Conservation (phyloP, 2,113 vertebrate genomes). For the Proteles cristata region DNA sequence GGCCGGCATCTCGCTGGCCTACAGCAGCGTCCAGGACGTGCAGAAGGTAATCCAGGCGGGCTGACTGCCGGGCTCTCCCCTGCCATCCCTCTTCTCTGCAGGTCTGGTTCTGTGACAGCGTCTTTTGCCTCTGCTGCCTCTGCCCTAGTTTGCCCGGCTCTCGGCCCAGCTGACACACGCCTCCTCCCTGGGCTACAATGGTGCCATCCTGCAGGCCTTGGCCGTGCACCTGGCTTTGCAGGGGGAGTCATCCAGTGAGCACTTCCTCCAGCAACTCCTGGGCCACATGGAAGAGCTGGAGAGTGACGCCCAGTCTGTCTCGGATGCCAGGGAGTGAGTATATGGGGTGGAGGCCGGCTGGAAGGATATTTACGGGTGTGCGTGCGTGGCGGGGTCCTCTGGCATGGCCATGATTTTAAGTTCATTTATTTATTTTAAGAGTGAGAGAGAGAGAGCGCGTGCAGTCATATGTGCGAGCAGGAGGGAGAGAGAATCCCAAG, state of each 20-base stretch:
- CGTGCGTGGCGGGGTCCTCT: no score
- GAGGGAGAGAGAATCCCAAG: no score
- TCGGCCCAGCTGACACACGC: constrained; percentile 96
- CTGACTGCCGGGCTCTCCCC: rapidly evolving
- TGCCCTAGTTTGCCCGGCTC: constrained; percentile 90
- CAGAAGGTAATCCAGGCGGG: constrained; percentile 86
- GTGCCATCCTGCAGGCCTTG: constrained; percentile 95
- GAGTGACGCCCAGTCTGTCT: constrained; percentile 89
- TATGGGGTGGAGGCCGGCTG: not conserved
- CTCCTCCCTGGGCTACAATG: constrained; percentile 97
- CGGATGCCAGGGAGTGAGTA: constrained; percentile 94
- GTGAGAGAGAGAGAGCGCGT: no score
- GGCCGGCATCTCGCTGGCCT: constrained; percentile 92
- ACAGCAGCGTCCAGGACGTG: constrained; percentile 87
- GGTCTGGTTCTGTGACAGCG: not conserved
- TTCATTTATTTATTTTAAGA: no score
- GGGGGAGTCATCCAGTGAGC: constrained; percentile 90
- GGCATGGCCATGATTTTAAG: not conserved
- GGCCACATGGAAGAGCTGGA: constrained; percentile 96
- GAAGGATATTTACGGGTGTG: rapidly evolving
- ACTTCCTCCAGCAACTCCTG: constrained; percentile 93
- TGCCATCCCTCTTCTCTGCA: not conserved
- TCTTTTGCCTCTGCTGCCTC: not conserved
- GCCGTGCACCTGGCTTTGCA: constrained; percentile 96
- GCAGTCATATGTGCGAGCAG: no score